Evolutionary conservation across 2,888 invertebrate species (phyloP), one percentile per base, ranked within the genome.

Genomic region (Lottia scabra): DNA sequence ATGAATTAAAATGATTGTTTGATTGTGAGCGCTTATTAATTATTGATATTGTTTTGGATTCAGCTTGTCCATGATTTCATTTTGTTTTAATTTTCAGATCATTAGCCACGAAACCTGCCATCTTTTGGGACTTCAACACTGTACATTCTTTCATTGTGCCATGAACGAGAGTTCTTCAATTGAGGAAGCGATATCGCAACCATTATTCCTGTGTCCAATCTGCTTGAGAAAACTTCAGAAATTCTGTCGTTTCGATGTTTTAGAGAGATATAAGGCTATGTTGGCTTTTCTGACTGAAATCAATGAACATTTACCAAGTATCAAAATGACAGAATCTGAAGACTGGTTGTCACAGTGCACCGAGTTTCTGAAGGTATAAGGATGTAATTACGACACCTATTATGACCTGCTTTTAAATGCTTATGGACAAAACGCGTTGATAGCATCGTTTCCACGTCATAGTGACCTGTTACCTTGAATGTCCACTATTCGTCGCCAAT

Each of bases 161-260:
- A 88, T 88, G 88, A 88, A 88, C 71, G 87, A 86, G 73, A 88
- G 88, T 72, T 76, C 74, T n/a, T 83, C 85, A 19, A 76, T 88
- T 71, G 65, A 73, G 0, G 83, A 87, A 64, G 87, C 88, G 19
- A 73, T 85, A 69, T 70, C 74, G 3, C 88, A 88, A 75, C 88
- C 88, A 3, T 74, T 87, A 26, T 87, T 87, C 74, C 80, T 87
- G 56, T 88, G 88, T 78, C 88, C 88, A 3, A 85, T 88, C 4
- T 88, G 88, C 74, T 76, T 87, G 63, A 76, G 85, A 19, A 88
- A 88, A 76, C 80, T 88, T 4, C 87, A 87, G 70, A 79, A 84
- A 69, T 78, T 77, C 6, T 83, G 84, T 71, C 72, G 78, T 16
- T 87, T 87, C 78, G 79, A 84, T 65, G 75, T 88, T 10, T n/a